phyloP scores from a whole-genome alignment of 2,113 vertebrate species.

The Notarius quadriscutis region DNA sequence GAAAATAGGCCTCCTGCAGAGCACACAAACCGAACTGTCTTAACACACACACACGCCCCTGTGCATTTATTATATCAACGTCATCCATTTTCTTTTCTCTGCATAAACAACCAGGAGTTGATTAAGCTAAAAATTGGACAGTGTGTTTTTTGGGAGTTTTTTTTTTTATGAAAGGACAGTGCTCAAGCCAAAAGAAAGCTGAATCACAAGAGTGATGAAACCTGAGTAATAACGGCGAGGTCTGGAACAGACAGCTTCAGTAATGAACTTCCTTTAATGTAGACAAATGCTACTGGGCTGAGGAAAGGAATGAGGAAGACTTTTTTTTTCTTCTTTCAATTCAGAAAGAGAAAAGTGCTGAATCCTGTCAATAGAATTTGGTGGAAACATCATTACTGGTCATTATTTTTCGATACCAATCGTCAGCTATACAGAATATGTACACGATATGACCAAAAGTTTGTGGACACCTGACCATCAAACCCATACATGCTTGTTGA shows the following conservation, averaged over 20 bases:
- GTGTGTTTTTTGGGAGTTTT: background rate
- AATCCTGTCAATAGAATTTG: background rate
- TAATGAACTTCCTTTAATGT: conserved; percentile 36
- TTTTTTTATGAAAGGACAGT: too few species aligned
- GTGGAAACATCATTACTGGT: too few species aligned
- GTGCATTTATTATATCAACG: background rate
- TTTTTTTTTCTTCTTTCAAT: background rate
- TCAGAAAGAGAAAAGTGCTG: background rate
- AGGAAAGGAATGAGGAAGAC: background rate
- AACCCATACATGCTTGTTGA: too few species aligned
- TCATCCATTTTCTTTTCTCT: background rate
- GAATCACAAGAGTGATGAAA: background rate
- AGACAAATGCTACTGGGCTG: conserved; percentile 13
- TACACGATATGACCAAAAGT: too few species aligned
- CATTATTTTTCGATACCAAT: too few species aligned
- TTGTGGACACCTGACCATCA: too few species aligned
- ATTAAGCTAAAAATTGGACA: background rate
- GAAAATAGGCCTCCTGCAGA: conserved; percentile 19
- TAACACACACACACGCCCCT: background rate
- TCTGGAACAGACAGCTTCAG: conserved; percentile 41
- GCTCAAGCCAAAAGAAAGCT: background rate
- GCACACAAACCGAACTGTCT: background rate
- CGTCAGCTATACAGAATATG: too few species aligned
- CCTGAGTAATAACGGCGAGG: conserved; percentile 23
- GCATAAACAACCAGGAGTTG: background rate